Evolutionary conservation across 2,113 vertebrate genomes (phyloP).

Genomic region (Platichthys flesus): DNA sequence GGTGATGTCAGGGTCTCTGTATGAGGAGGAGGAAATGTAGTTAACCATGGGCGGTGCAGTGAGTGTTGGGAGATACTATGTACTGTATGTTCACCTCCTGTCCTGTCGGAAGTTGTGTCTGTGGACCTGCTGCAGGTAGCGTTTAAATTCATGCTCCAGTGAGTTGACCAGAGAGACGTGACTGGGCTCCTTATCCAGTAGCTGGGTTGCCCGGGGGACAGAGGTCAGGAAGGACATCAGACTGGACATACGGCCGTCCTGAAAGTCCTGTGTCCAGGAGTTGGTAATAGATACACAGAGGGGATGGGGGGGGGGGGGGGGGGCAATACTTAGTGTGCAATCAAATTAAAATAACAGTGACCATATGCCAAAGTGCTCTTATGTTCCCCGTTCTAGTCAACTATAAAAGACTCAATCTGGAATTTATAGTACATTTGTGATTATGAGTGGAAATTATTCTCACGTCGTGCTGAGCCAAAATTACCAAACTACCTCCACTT

Average conservation of each 20-base stretch:
- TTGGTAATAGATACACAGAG: neutral
- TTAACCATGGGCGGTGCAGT: neutral
- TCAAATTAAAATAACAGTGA: neutral
- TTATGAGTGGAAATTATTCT: neutral
- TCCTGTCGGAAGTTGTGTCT: slow-evolving; percentile 80
- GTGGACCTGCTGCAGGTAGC: slow-evolving; percentile 80
- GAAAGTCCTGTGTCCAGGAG: slow-evolving; percentile 74
- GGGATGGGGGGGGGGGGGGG: no score
- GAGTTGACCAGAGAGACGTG: slow-evolving; percentile 77
- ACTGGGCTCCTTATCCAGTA: slow-evolving; percentile 78
- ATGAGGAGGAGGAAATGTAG: slow-evolving; percentile 13
- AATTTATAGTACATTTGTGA: neutral
- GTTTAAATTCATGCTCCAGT: slow-evolving; percentile 82
- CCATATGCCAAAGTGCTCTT: neutral
- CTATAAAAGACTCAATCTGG: neutral
- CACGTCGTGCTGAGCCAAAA: neutral
- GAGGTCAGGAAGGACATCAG: slow-evolving; percentile 79
- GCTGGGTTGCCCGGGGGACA: slow-evolving; percentile 81
- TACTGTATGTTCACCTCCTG: slow-evolving; percentile 62
- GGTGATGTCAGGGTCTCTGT: slow-evolving; percentile 82
- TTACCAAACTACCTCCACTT: neutral
- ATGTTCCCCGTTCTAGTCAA: neutral
- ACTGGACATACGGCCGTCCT: slow-evolving; percentile 76
- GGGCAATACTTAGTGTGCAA: no score
- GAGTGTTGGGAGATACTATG: neutral